Conservation (phyloP, 1,140 invertebrate species). For the Phenacoccus solenopsis region DNA sequence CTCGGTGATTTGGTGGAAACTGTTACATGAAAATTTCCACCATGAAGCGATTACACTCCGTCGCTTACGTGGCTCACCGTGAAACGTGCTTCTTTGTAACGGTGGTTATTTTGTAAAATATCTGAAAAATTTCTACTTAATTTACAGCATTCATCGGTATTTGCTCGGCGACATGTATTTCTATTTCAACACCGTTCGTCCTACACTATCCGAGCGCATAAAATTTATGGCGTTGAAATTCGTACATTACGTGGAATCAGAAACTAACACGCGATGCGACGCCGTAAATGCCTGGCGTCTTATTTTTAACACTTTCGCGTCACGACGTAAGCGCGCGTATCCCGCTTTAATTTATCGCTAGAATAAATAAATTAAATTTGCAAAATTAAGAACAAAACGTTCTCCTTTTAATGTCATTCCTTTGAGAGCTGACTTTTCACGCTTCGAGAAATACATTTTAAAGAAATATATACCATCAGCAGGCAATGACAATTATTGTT, state of each 20-base stretch:
- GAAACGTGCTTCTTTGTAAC: neutral
- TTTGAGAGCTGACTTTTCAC: neutral
- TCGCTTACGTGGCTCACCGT: neutral
- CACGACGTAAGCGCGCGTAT: neutral
- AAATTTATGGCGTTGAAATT: neutral
- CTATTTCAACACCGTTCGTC: neutral
- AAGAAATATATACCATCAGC: neutral
- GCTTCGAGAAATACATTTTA: neutral
- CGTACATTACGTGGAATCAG: neutral
- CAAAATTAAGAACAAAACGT: constrained; percentile 1
- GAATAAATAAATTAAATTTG: neutral
- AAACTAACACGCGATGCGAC: neutral
- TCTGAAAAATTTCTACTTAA: neutral
- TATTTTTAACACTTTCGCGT: neutral
- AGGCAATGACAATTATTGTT: neutral
- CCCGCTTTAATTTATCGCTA: constrained; percentile 3
- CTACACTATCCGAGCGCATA: neutral
- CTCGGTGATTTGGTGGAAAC: neutral
- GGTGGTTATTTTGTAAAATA: neutral
- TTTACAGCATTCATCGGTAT: neutral
- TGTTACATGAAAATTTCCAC: neutral
- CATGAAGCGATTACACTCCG: neutral
- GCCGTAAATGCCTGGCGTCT: neutral
- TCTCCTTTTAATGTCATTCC: neutral
- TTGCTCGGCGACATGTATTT: neutral